Evolutionary conservation across 30 jellyfish, hydroid and myxozoan species (phyloP), one percentile per base, ranked within the genome.

Genomic region (Chironex yamaguchii): DNA sequence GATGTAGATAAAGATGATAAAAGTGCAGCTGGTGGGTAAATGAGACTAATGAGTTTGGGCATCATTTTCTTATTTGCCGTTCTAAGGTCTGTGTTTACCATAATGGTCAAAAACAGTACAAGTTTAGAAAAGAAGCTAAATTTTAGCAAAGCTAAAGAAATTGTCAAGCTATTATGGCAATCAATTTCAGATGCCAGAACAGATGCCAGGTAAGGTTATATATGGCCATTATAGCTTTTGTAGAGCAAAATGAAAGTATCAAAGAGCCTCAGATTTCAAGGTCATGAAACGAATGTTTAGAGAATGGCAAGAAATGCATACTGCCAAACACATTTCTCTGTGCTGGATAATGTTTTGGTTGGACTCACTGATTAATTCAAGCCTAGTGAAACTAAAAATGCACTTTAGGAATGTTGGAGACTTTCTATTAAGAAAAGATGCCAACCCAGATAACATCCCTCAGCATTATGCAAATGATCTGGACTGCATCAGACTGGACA

Each of bases 21-120:
- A 66, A 80, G 66, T 66, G 49, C 84, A 62, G 84, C 91, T 34
- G 91, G 91, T 29, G 91, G 63, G 34, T 62, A 80, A 80, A 80
- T 58, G 49, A 62, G 83, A 80, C 91, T 65, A 75, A 36, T 74
- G 75, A 36, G 66, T 12, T 80, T 80, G 48, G 84, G 33, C 84
- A 80, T 75, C 66, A 53, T 29, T 34, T 76, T 76, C 82, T 64
- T 36, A 25, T 35, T 36, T 13, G 85, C 63, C 34, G 62, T 79
- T 54, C 9, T 79, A 79, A 79, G 24, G 34, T 58, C n/a, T 67
- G 91, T 65, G 91, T 81, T 81, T 81, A 42, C 82, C 91, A 65
- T 66, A 2, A 62, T 65, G 13, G 91, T 62, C 63, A 84, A 76
- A 81, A 84, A 80, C 91, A 81, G 63, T 65, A 62, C 76, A 63